Conservation (phyloP, 2,797 vertebrate species). For the Notolabrus celidotus region DNA sequence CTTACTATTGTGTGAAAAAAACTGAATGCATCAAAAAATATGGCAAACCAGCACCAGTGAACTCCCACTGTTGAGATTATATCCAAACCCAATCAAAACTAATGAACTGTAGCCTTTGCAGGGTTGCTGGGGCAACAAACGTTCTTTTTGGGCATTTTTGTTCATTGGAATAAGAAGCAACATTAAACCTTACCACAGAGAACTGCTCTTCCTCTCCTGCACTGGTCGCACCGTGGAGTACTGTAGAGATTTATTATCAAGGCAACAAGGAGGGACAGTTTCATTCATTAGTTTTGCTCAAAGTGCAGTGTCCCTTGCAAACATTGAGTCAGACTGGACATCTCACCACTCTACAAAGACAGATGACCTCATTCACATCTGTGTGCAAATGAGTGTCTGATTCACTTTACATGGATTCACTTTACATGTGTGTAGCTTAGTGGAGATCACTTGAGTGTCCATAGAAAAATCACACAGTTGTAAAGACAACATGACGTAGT, state of each 20-base stretch:
- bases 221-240: constrained; percentile 20
- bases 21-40: not conserved
- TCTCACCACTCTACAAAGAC: constrained; percentile 34
- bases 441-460: constrained; percentile 11
- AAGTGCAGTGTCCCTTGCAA: constrained; percentile 25
- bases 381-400: constrained; percentile 29
- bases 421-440: not conserved
- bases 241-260: constrained; percentile 36
- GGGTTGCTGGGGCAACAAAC: constrained; percentile 1
- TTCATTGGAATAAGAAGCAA: constrained; percentile 16
- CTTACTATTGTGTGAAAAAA: not conserved
- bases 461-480: not conserved
- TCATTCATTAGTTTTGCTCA: constrained; percentile 31
- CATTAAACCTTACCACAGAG: not conserved
- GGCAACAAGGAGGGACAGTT: constrained; percentile 42
- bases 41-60: not conserved
- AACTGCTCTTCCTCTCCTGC: constrained; percentile 5
- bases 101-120: constrained; percentile 14
- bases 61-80: constrained; percentile 13
- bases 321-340: constrained; percentile 9
- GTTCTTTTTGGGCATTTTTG: constrained; percentile 13
- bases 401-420: constrained; percentile 19
- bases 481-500: not conserved
- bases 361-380: constrained; percentile 34
- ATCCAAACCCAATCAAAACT: constrained; percentile 9